Percentiles rank a stretch among this genome's conserved stretches.
Conservation (phyloP, 2,113 vertebrate species). For the Tragelaphus strepsiceros region DNA sequence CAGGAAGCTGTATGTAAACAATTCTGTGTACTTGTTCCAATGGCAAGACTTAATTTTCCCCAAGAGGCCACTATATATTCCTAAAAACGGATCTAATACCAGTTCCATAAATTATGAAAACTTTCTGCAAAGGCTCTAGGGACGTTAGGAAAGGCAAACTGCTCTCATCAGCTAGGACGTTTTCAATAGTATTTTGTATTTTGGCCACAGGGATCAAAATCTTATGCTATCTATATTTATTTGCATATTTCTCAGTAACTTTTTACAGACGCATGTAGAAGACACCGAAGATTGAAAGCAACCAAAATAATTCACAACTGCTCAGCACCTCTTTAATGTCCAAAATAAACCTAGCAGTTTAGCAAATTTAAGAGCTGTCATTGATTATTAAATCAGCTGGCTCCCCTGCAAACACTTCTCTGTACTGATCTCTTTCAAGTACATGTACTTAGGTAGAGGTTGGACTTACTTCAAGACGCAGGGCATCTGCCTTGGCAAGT, state of each 20-base stretch:
- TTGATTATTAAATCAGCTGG: constrained; percentile 79
- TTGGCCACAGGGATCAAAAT: neutral
- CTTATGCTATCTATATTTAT: neutral
- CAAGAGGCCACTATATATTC: neutral
- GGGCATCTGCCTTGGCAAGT: neutral
- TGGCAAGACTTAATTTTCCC: neutral
- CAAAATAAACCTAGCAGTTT: constrained; percentile 33
- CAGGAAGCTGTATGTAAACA: neutral
- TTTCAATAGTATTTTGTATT: neutral
- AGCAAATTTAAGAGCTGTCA: constrained; percentile 62
- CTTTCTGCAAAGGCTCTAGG: neutral
- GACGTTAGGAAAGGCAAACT: neutral
- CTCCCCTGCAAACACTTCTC: constrained; percentile 63
- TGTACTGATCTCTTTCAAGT: constrained; percentile 67
- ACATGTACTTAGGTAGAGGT: neutral
- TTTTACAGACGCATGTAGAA: neutral
- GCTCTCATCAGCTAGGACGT: neutral
- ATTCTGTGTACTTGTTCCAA: neutral
- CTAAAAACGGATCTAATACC: neutral
- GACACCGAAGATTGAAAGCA: neutral
- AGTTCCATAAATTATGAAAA: neutral
- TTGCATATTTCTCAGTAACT: neutral
- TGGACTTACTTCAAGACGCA: neutral
- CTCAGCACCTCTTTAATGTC: neutral
- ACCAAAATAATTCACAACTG: neutral